These are phyloP conservation scores for Holocentrus rufus DNA, from an alignment of 2,797 vertebrate species.

Conservation along the genomic window DNA sequence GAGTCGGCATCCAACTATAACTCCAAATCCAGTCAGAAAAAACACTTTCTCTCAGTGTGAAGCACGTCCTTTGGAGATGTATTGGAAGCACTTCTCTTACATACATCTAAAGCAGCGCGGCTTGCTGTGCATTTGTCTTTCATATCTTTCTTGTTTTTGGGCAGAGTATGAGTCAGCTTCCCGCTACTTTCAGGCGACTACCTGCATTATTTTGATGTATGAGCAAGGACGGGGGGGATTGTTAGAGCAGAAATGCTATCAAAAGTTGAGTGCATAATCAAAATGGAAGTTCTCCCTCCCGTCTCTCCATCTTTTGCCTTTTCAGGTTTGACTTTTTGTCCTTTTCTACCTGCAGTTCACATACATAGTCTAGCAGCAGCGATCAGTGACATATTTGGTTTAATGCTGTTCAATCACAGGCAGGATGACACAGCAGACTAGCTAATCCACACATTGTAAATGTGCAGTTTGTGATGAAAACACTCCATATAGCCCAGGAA, in stretches of 20 bases:
- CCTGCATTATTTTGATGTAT: conserved; percentile 37
- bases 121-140: conserved; percentile 56
- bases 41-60: conserved; percentile 52
- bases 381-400: not conserved
- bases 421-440: no score
- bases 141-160: conserved; percentile 48
- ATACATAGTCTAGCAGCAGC: not conserved
- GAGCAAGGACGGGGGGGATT: conserved; percentile 4
- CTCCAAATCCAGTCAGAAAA: conserved; percentile 64
- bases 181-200: conserved; percentile 25
- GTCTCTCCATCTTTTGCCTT: conserved; percentile 1
- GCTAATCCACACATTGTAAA: no score
- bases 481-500: no score
- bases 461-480: no score
- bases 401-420: no score
- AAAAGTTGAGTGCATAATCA: conserved; percentile 26
- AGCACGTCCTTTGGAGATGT: conserved; percentile 36
- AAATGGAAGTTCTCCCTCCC: not conserved
- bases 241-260: conserved; percentile 7
- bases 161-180: conserved; percentile 36
- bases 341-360: not conserved
- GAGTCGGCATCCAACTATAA: conserved; percentile 52
- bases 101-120: conserved; percentile 49
- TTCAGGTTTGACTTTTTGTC: conserved; percentile 13
- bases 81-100: conserved; percentile 45